phyloP scores from a whole-genome alignment of 1,140 invertebrate genomes.

The Drosophila biarmipes region DNA sequence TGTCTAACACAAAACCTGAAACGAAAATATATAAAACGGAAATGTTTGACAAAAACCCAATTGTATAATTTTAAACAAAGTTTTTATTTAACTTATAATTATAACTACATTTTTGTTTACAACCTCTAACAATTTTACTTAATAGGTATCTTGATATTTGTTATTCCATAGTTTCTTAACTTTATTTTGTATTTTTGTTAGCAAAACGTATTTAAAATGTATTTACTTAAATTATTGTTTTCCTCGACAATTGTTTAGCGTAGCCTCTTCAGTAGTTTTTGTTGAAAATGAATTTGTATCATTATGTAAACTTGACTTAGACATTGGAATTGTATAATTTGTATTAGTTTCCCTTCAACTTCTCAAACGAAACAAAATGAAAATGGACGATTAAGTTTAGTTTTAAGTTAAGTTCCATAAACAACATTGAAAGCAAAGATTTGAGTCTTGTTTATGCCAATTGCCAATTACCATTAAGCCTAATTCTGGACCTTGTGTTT shows the following conservation, averaged over 20 bases:
- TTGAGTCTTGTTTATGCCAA: slow-evolving; percentile 28
- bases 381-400: slow-evolving; percentile 23
- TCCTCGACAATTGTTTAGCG: slow-evolving; percentile 51
- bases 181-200: slow-evolving; percentile 43
- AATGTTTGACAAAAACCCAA: slow-evolving; percentile 1
- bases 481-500: slow-evolving; percentile 54
- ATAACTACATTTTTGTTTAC: slow-evolving; percentile 10
- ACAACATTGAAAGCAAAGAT: slow-evolving; percentile 26
- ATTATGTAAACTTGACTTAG: slow-evolving; percentile 51
- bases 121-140: slow-evolving; percentile 3
- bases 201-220: slow-evolving; percentile 38
- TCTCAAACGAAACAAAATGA: slow-evolving; percentile 23
- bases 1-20: not conserved
- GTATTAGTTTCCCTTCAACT: slow-evolving; percentile 48
- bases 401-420: slow-evolving; percentile 40
- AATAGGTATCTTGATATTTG: slow-evolving; percentile 24
- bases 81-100: slow-evolving; percentile 9
- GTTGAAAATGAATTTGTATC: slow-evolving; percentile 22
- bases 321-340: slow-evolving; percentile 43
- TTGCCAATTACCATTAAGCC: slow-evolving; percentile 36
- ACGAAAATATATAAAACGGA: not conserved
- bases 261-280: slow-evolving; percentile 43
- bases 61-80: slow-evolving; percentile 2
- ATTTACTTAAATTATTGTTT: slow-evolving; percentile 52
- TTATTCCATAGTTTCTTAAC: slow-evolving; percentile 19